Conservation (phyloP, 1,140 invertebrate species). For the Psix sp. region DNA sequence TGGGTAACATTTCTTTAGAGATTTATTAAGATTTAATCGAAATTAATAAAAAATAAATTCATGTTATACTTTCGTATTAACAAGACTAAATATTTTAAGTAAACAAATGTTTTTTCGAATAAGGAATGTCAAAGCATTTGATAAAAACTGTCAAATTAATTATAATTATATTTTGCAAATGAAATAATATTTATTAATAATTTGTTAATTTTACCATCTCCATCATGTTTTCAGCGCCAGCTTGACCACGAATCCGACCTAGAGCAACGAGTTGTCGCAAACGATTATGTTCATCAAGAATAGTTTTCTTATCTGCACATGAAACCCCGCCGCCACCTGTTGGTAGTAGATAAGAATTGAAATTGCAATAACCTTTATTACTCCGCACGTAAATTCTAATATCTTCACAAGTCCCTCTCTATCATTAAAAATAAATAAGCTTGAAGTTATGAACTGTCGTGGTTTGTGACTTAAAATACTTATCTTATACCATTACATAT, state of each 20-base stretch:
- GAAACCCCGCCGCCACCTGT: constrained; percentile 82
- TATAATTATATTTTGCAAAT: background rate
- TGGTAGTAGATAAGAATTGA: constrained; percentile 54
- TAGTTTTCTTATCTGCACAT: constrained; percentile 83
- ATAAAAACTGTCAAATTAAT: no score
- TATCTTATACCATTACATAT: no score
- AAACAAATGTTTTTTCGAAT: no score
- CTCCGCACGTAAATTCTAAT: constrained; percentile 34
- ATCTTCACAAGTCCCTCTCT: constrained; percentile 27
- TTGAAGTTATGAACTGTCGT: background rate
- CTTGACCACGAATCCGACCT: constrained; percentile 85
- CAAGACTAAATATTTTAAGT: no score
- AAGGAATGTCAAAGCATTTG: no score
- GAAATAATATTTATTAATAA: background rate
- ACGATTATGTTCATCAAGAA: constrained; percentile 88
- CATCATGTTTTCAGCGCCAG: constrained; percentile 87
- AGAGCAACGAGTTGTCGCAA: constrained; percentile 86
- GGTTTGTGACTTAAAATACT: no score
- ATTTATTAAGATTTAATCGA: no score
- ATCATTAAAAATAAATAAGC: constrained; percentile 31
- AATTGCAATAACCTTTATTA: constrained; percentile 43
- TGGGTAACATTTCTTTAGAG: no score
- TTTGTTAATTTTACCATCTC: constrained; percentile 82
- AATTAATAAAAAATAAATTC: no score
- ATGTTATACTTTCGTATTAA: no score